Evolutionary conservation across 2,888 invertebrate species (phyloP).

Genomic region (Zelleria hepariella): DNA sequence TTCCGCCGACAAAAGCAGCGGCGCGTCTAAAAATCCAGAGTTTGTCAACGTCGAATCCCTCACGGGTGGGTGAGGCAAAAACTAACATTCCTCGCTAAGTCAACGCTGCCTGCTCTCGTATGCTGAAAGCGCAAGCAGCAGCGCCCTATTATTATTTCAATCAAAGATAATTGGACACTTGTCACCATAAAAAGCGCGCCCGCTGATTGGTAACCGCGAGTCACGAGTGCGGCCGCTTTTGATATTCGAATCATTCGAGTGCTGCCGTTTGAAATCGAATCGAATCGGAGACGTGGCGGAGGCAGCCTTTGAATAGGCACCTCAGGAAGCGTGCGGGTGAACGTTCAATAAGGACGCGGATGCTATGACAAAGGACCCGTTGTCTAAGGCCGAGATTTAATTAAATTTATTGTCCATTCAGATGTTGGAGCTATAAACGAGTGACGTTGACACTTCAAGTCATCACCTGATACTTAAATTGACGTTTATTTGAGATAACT

Average conservation of each 20-base stretch:
- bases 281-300: conserved; percentile 20
- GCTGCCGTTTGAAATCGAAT: conserved; percentile 38
- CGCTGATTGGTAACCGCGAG: conserved; percentile 33
- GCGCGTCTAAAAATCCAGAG: conserved; percentile 43
- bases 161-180: conserved; percentile 63
- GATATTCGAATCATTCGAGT: conserved; percentile 24
- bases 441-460: background rate
- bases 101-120: conserved; percentile 38
- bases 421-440: conserved; percentile 2
- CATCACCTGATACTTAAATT: background rate
- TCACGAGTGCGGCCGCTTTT: conserved; percentile 41
- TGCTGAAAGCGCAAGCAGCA: conserved; percentile 37
- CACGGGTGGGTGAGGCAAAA: conserved; percentile 59
- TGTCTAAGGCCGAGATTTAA: conserved; percentile 28
- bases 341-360: conserved; percentile 28
- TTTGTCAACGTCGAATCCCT: conserved; percentile 32
- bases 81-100: conserved; percentile 20
- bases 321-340: conserved; percentile 25
- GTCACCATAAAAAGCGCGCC: conserved; percentile 50
- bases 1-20: conserved; percentile 38
- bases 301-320: conserved; percentile 5
- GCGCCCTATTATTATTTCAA: conserved; percentile 61
- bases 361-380: conserved; percentile 18
- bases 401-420: conserved; percentile 33
- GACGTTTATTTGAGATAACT: background rate